phyloP scores from a whole-genome alignment of 2,797 vertebrate genomes.

The Sebastes nivosus region DNA sequence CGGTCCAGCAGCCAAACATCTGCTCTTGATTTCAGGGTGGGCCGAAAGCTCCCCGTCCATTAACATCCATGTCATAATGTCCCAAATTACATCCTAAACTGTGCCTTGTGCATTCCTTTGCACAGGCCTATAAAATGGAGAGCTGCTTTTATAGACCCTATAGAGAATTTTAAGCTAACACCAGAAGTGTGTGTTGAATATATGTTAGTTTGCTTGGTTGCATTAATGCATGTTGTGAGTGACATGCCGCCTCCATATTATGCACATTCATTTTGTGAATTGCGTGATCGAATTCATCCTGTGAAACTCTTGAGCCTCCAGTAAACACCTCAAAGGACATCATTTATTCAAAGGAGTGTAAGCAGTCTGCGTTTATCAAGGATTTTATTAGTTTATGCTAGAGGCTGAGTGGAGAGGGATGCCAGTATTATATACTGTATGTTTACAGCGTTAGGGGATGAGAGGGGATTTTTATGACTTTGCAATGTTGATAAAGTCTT shows the following conservation, averaged over 20 bases:
- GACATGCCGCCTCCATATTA: background rate
- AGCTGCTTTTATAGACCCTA: slow-evolving; percentile 35
- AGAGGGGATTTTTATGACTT: slow-evolving; percentile 12
- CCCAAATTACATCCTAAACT: slow-evolving; percentile 66
- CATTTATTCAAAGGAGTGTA: slow-evolving; percentile 43
- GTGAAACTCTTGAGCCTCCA: slow-evolving; percentile 5
- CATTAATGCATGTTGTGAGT: slow-evolving; percentile 1
- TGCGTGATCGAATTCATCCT: slow-evolving; percentile 6
- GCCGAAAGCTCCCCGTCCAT: slow-evolving; percentile 72
- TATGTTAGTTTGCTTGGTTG: slow-evolving; percentile 10
- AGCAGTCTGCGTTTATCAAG: slow-evolving; percentile 35
- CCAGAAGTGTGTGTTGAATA: slow-evolving; percentile 27
- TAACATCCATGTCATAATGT: slow-evolving; percentile 77
- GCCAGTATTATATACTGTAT: background rate
- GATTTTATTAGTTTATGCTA: slow-evolving; percentile 47
- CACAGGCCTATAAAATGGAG: slow-evolving; percentile 34
- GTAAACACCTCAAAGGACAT: slow-evolving; percentile 46
- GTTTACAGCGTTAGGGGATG: background rate
- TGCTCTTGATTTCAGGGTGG: slow-evolving; percentile 77
- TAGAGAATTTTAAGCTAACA: slow-evolving; percentile 19
- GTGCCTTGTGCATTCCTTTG: slow-evolving; percentile 38
- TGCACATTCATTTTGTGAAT: slow-evolving; percentile 24
- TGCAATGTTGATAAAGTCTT: slow-evolving; percentile 7
- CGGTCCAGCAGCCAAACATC: slow-evolving; percentile 72
- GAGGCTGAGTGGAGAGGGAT: slow-evolving; percentile 4